Percentiles rank a stretch among this genome's conserved stretches.
Evolutionary conservation across 2,797 vertebrate species (phyloP).

Genomic region (Discoglossus pictus): DNA sequence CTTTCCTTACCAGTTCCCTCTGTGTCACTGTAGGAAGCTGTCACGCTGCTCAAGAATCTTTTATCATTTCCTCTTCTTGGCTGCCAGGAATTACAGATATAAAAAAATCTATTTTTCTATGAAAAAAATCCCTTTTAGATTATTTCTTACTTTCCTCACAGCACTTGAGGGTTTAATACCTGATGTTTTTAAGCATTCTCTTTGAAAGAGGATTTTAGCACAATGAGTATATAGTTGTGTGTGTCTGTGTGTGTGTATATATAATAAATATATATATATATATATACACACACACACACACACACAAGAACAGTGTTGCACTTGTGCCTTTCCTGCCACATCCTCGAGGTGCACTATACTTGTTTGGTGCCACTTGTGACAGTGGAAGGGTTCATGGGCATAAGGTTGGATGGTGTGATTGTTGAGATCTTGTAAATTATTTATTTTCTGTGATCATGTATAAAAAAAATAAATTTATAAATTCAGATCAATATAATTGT

Average conservation of each 20-base stretch:
- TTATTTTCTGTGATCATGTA: constrained; percentile 47
- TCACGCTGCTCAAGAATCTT: not conserved
- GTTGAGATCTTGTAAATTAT: constrained; percentile 30
- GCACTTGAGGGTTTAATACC: not conserved
- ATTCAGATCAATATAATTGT: not conserved
- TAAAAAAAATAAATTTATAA: constrained; percentile 35
- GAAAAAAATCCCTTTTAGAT: not conserved
- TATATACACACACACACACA: too few species aligned
- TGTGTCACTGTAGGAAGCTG: not conserved
- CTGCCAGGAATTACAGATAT: too few species aligned
- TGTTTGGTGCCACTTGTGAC: constrained; percentile 1
- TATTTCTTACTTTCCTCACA: constrained; percentile 14
- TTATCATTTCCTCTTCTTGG: too few species aligned
- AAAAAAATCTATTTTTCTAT: constrained; percentile 37
- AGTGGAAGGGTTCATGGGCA: constrained; percentile 26
- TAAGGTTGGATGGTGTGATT: constrained; percentile 24
- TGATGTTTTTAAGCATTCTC: not conserved
- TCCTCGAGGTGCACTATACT: too few species aligned
- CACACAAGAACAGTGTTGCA: not conserved
- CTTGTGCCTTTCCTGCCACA: not conserved
- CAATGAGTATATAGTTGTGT: not conserved
- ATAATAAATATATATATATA: too few species aligned
- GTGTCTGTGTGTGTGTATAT: too few species aligned
- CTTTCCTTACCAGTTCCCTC: not conserved
- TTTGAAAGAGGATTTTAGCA: not conserved